Conservation (phyloP, 2,797 vertebrate genomes). For the Spheniscus humboldti region DNA sequence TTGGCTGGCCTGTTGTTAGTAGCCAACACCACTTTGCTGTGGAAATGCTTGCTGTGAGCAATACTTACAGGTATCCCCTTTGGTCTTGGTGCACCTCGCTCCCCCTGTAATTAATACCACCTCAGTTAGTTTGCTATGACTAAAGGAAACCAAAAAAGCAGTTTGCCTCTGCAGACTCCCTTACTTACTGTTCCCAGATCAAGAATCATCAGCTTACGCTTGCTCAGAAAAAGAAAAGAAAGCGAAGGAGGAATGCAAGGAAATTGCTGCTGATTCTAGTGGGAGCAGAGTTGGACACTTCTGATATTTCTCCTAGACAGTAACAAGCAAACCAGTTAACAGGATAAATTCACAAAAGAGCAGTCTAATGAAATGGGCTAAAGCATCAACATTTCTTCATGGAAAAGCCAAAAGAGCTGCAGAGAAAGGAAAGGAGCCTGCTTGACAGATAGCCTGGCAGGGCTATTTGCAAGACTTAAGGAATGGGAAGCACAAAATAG, state of each 20-base stretch:
- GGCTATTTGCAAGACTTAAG: background rate
- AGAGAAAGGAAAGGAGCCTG: background rate
- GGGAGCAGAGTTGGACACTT: background rate
- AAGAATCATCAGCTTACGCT: background rate
- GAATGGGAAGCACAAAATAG: background rate
- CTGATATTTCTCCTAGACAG: background rate
- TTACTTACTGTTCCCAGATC: background rate
- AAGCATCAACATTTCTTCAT: background rate
- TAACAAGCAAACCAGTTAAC: background rate
- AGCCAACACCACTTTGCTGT: background rate
- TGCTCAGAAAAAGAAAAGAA: background rate
- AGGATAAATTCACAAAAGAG: background rate
- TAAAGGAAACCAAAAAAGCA: background rate
- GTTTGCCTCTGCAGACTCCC: background rate
- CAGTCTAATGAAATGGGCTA: background rate
- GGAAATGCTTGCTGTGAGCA: background rate
- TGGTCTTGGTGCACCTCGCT: constrained; percentile 89
- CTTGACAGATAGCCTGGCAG: background rate
- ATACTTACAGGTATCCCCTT: constrained; percentile 93
- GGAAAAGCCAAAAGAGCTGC: background rate
- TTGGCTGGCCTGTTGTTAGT: background rate
- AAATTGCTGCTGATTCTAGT: background rate
- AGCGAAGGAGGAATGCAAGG: background rate
- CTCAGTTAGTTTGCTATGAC: constrained; percentile 15
- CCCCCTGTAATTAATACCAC: constrained; percentile 81